Conservation (phyloP, 1,140 invertebrate genomes). For the Saccostrea glomerata region DNA sequence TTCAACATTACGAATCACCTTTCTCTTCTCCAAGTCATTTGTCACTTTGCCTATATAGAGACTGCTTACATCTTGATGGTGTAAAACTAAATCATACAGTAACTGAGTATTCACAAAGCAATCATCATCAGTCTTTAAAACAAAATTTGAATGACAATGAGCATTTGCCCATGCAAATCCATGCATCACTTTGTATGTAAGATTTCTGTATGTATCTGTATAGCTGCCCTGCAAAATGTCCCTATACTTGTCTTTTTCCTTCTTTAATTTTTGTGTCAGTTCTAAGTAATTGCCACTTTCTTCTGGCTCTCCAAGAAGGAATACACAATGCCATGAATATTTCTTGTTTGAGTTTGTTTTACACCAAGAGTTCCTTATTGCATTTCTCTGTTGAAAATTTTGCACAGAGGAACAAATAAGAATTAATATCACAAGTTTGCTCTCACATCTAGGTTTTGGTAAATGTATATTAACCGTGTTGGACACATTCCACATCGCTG, state of each 20-base stretch:
- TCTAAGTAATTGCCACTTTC: constrained; percentile 17
- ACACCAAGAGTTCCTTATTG: constrained; percentile 71
- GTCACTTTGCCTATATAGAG: constrained; percentile 70
- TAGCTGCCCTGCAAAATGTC: constrained; percentile 72
- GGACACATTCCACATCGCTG: constrained; percentile 62
- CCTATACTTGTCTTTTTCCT: constrained; percentile 57
- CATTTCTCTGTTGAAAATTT: constrained; percentile 60
- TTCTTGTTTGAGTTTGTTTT: constrained; percentile 51
- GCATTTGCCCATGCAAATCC: constrained; percentile 64
- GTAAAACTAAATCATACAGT: constrained; percentile 64
- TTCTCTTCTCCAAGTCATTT: constrained; percentile 51
- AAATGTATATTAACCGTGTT: constrained; percentile 48
- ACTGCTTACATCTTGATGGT: constrained; percentile 58
- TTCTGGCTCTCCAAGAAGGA: constrained; percentile 65
- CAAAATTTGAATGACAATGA: constrained; percentile 60
- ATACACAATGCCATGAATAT: constrained; percentile 69
- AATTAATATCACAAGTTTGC: constrained; percentile 60
- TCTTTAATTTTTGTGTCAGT: constrained; percentile 40
- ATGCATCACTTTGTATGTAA: constrained; percentile 70
- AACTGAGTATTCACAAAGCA: constrained; percentile 71
- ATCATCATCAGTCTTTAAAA: constrained; percentile 74
- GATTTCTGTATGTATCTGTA: constrained; percentile 70
- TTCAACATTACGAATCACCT: constrained; percentile 61
- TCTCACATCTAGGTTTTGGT: constrained; percentile 56
- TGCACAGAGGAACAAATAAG: constrained; percentile 67